These are phyloP conservation scores for Pseudochromis fuscus DNA, from an alignment of 2,797 vertebrate species.

Conservation along the genomic window DNA sequence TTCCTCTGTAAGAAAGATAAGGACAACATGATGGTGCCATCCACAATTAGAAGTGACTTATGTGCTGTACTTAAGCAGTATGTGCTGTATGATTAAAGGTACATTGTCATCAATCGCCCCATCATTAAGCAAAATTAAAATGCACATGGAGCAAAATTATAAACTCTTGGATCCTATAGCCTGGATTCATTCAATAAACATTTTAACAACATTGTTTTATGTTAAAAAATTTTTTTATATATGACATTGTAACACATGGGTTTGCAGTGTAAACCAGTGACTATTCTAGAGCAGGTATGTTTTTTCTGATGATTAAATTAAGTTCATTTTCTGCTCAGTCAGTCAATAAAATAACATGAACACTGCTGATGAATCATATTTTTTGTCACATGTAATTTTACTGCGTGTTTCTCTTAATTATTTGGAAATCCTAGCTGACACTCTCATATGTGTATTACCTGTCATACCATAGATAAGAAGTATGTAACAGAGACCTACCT, in stretches of 20 bases:
- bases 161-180: too few species aligned
- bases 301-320: neutral
- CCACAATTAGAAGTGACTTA: neutral
- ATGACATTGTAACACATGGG: neutral
- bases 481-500: conserved; percentile 72
- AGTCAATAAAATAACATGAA: too few species aligned
- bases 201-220: too few species aligned
- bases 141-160: too few species aligned
- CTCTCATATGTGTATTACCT: neutral
- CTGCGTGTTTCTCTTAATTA: too few species aligned
- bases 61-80: too few species aligned
- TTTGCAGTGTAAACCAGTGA: neutral
- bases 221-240: too few species aligned
- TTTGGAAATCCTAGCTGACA: too few species aligned
- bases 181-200: too few species aligned
- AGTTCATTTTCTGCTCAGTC: neutral
- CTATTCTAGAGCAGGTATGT: neutral
- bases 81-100: neutral
- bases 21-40: neutral
- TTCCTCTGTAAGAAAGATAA: conserved; percentile 66
- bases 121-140: too few species aligned
- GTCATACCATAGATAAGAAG: neutral
- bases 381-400: too few species aligned
- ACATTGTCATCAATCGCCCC: neutral
- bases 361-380: too few species aligned